These are phyloP conservation scores for Aplochiton taeniatus DNA, from an alignment of 2,797 vertebrate species.

Conservation along the genomic window DNA sequence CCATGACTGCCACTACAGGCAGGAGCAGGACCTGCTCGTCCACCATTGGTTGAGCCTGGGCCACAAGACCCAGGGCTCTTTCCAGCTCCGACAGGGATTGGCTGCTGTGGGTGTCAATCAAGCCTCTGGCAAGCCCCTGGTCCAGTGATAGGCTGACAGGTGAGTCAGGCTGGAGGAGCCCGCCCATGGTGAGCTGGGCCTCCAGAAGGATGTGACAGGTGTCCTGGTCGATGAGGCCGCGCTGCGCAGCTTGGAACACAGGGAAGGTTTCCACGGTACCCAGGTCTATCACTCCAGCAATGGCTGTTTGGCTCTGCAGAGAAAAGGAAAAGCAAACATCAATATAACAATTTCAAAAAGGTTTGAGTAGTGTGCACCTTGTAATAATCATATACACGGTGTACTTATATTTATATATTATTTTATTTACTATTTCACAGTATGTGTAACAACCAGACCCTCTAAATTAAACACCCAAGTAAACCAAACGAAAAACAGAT, in stretches of 20 bases:
- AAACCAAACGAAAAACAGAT: too few species aligned
- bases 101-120: slow-evolving; percentile 77
- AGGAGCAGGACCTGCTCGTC: slow-evolving; percentile 50
- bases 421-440: too few species aligned
- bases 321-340: slow-evolving; percentile 48
- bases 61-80: slow-evolving; percentile 67
- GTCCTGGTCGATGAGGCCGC: slow-evolving; percentile 95
- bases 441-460: too few species aligned
- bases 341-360: background rate
- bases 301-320: slow-evolving; percentile 78
- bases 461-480: too few species aligned
- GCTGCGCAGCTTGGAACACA: slow-evolving; percentile 88
- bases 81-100: slow-evolving; percentile 78
- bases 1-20: slow-evolving; percentile 76
- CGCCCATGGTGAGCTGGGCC: slow-evolving; percentile 86
- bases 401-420: too few species aligned
- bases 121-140: slow-evolving; percentile 73
- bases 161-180: slow-evolving; percentile 82
- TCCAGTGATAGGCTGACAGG: slow-evolving; percentile 79
- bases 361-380: too few species aligned
- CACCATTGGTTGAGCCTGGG: slow-evolving; percentile 36
- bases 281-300: slow-evolving; percentile 94
- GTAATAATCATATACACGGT: too few species aligned
- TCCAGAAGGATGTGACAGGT: slow-evolving; percentile 86
- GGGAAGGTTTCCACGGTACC: slow-evolving; percentile 93